Evolutionary conservation across 2,797 vertebrate species (phyloP), one percentile per base, ranked within the genome.

Genomic region (Phrynocephalus guinanensis): DNA sequence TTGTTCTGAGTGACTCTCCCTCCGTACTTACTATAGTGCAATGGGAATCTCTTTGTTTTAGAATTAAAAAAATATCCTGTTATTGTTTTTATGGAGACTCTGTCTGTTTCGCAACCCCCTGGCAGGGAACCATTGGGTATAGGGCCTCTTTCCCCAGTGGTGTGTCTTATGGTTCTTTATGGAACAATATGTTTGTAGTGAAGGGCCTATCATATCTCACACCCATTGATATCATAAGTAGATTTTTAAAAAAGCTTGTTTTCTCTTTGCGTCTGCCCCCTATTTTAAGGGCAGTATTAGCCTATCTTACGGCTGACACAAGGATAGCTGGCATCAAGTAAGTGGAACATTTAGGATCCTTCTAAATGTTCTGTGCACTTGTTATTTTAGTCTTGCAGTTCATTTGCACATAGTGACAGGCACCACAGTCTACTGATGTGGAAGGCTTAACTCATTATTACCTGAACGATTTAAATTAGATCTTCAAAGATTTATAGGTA

Each of bases 351-450:
- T 48, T 80, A 8, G 18, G 28, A 63, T 24, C 67, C 10, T 67
- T 67, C 63, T 16, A 71, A 68, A 15, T 70, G 13, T 82, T 11
- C 22, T 83, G 4, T 72, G 18, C 13, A 5, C 52, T 83, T 78
- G 52, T 83, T 5, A 66, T 76, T 83, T 71, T 85, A 88, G 60
- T 52, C n/a, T 88, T 80, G 16, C 30, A 70, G 67, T 88, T 88
- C 63, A 48, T 73, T 24, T 82, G 30, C 38, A 28, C 77, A 70
- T 50, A 26, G 33, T 26, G 18, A 30, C 20, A 78, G 75, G 66
- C 67, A 30, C 48, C 44, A 11, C 18, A 79, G 52, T 76, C 30
- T 88, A 5, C 8, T 38, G 50, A 60, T 24, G 1, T 66, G 44
- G 70, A 81, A 68, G 20, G 15, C 71, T 52, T 70, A 85, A 26